These are phyloP conservation scores for Ostrea edulis DNA, from an alignment of 1,140 invertebrate species.

Conservation along the genomic window DNA sequence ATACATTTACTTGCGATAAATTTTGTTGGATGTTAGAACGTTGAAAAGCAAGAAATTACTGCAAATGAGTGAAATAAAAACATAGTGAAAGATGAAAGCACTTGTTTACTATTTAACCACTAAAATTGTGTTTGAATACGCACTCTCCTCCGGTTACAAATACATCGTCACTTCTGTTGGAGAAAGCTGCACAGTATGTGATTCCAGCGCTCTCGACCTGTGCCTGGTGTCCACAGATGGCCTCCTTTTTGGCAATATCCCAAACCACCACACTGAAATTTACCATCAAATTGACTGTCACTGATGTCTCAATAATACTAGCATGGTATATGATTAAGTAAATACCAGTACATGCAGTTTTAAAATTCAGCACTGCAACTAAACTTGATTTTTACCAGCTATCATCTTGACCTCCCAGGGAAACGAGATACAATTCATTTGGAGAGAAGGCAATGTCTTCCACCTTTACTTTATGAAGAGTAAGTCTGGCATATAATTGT, in stretches of 20 bases:
- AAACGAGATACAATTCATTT: conserved; percentile 89
- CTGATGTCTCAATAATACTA: background rate
- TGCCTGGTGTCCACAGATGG: conserved; percentile 80
- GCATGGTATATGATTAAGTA: background rate
- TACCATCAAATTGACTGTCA: background rate
- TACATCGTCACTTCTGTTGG: conserved; percentile 74
- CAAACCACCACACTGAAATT: conserved; percentile 79
- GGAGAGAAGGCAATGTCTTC: conserved; percentile 90
- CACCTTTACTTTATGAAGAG: conserved; percentile 91
- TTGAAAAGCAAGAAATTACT: background rate
- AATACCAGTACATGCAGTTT: background rate
- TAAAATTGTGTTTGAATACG: too few relatives aligned
- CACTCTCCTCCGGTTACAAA: conserved; percentile 81
- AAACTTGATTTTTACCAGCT: conserved; percentile 82
- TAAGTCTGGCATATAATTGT: conserved; percentile 80
- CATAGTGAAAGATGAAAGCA: background rate
- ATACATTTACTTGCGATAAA: too few relatives aligned
- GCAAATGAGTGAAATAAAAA: background rate
- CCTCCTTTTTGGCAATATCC: conserved; percentile 75
- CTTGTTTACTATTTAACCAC: background rate
- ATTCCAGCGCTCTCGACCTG: conserved; percentile 79
- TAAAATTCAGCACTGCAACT: background rate
- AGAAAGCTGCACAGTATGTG: conserved; percentile 75
- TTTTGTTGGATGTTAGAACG: too few relatives aligned
- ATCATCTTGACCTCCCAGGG: conserved; percentile 93